Conservation (phyloP, 92 coral and sea anemone genomes). For the Heteractis magnifica region DNA sequence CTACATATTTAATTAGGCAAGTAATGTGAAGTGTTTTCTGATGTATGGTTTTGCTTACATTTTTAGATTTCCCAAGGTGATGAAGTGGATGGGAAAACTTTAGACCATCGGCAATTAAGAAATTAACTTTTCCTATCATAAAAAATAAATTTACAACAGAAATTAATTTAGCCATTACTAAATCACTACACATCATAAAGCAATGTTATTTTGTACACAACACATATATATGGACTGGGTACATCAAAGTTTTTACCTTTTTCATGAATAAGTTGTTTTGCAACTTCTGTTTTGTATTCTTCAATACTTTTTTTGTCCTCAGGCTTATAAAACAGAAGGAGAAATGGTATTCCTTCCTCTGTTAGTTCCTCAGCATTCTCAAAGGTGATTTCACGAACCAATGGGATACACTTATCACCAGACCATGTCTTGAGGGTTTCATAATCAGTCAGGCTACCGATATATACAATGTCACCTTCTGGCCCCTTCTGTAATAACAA, state of each 20-base stretch:
- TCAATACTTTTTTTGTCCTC: conserved; percentile 72
- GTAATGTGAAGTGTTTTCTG: background rate
- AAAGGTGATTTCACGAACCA: conserved; percentile 95
- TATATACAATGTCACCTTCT: conserved; percentile 72
- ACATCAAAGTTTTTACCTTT: conserved; percentile 56
- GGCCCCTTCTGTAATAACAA: conserved; percentile 42
- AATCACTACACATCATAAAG: too few relatives aligned
- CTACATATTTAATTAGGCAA: too few relatives aligned
- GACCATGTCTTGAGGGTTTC: conserved; percentile 78
- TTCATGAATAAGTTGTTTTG: conserved; percentile 73
- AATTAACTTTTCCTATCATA: conserved; percentile 76
- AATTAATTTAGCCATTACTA: too few relatives aligned
- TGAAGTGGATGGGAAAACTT: conserved; percentile 96
- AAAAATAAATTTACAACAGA: background rate
- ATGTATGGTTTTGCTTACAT: conserved; percentile 38
- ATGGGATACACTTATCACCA: conserved; percentile 88
- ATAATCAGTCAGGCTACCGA: conserved; percentile 60
- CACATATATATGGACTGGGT: too few relatives aligned
- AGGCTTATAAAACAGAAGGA: conserved; percentile 88
- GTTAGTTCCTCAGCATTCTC: conserved; percentile 99
- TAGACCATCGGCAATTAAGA: conserved; percentile 93
- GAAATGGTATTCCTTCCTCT: conserved; percentile 92
- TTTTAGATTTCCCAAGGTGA: conserved; percentile 84
- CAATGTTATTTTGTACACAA: too few relatives aligned
- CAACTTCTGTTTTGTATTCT: conserved; percentile 70